phyloP scores from a whole-genome alignment of 2,888 invertebrate species.

The Arrhopalites spinosus region DNA sequence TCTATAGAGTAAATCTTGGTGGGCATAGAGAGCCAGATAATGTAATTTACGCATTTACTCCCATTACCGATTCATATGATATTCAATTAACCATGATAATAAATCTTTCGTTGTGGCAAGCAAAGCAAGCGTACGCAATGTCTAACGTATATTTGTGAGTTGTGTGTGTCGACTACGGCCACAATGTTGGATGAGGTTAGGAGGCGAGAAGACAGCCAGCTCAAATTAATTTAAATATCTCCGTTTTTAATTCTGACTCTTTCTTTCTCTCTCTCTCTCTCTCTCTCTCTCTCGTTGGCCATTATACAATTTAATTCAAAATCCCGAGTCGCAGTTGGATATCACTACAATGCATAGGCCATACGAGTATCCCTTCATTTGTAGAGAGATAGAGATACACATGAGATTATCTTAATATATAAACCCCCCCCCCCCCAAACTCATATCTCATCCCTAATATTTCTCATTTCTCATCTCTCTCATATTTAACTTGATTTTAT shows the following conservation, averaged over 20 bases:
- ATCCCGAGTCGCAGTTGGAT: not conserved
- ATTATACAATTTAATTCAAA: not conserved
- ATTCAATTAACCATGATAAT: slow-evolving; percentile 55
- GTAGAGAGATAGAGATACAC: too few relatives aligned
- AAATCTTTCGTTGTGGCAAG: slow-evolving; percentile 45
- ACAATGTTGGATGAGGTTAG: slow-evolving; percentile 33
- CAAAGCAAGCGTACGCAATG: slow-evolving; percentile 11
- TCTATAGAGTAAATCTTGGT: too few relatives aligned
- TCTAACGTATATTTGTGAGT: slow-evolving; percentile 29
- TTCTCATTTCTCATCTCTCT: not conserved
- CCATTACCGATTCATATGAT: slow-evolving; percentile 54
- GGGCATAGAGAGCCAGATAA: slow-evolving; percentile 22
- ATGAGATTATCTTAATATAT: too few relatives aligned
- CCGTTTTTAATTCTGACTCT: slow-evolving; percentile 1
- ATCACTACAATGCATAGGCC: too few relatives aligned
- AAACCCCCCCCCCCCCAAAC: too few relatives aligned
- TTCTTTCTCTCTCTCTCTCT: not conserved
- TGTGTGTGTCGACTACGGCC: slow-evolving; percentile 4
- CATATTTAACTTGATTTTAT: not conserved
- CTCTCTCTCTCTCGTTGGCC: slow-evolving; percentile 11
- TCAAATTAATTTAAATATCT: slow-evolving; percentile 34
- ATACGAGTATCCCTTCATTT: too few relatives aligned
- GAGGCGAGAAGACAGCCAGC: slow-evolving; percentile 31
- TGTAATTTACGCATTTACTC: slow-evolving; percentile 54
- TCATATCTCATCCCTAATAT: slow-evolving; percentile 1